These are phyloP conservation scores for Ispidina picta DNA, from an alignment of 2,797 vertebrate genomes.

Conservation along the genomic window DNA sequence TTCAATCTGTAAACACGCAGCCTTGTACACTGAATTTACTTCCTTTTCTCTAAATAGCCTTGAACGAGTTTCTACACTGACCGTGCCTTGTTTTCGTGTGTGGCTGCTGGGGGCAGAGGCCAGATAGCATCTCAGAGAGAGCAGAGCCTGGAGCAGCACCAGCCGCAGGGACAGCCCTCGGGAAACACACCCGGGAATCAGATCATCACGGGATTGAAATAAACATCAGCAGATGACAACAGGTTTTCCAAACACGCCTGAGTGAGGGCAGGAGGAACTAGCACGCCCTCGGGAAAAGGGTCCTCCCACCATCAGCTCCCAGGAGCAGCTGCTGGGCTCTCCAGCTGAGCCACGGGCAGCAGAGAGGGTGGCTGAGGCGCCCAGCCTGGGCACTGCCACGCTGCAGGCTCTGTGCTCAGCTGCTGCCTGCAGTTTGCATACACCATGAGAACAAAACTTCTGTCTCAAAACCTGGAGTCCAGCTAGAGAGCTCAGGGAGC, in stretches of 20 bases:
- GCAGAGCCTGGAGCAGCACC: neutral
- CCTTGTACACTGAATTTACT: neutral
- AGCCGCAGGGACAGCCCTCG: neutral
- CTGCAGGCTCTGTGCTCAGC: neutral
- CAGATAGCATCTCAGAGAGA: neutral
- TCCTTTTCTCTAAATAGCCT: slow-evolving; percentile 9
- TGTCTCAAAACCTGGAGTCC: neutral
- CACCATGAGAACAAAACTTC: neutral
- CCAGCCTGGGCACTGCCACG: neutral
- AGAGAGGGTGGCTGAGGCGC: neutral
- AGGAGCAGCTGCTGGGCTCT: neutral
- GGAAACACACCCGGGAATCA: neutral
- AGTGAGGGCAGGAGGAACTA: neutral
- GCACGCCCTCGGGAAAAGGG: neutral
- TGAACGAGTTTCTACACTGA: neutral
- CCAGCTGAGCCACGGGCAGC: neutral
- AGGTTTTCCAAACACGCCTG: neutral
- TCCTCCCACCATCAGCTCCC: neutral
- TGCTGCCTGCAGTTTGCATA: neutral
- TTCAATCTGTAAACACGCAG: neutral
- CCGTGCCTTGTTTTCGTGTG: neutral
- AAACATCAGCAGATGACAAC: neutral
- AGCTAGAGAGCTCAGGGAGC: neutral
- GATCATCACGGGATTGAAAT: neutral
- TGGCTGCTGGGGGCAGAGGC: neutral